Evolutionary conservation across 2,113 vertebrate species (phyloP).

Genomic region (Ramphastos sulfuratus): DNA sequence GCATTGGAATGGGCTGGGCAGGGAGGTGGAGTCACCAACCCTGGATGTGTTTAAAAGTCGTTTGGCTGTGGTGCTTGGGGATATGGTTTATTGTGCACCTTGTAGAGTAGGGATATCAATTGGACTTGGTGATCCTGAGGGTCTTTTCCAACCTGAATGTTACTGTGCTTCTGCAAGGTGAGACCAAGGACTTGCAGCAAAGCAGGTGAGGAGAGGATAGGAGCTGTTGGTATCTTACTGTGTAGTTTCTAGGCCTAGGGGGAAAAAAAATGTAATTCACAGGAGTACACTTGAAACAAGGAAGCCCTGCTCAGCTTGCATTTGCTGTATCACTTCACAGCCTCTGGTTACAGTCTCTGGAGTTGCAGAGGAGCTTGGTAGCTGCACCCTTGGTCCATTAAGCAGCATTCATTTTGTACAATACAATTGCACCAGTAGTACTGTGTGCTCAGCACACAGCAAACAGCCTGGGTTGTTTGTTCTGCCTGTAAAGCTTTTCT

Average conservation of each 20-base stretch:
- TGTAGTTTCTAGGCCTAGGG: background rate
- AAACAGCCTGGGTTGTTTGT: background rate
- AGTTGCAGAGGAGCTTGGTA: background rate
- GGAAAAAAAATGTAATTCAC: background rate
- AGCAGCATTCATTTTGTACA: background rate
- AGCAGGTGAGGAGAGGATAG: background rate
- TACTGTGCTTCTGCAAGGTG: background rate
- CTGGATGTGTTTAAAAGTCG: too few relatives aligned
- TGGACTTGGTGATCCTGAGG: too few relatives aligned
- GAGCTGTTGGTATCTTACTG: background rate
- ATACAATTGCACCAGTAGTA: background rate
- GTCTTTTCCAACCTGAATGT: too few relatives aligned
- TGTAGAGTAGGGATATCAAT: too few relatives aligned
- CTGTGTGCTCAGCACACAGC: background rate
- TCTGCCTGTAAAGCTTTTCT: background rate
- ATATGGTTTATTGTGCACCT: too few relatives aligned
- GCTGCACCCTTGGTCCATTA: background rate
- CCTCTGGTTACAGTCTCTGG: background rate
- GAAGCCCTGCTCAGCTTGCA: background rate
- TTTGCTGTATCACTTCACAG: conserved; percentile 18
- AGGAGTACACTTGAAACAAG: background rate
- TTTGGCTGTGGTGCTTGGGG: too few relatives aligned
- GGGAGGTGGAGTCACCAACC: too few relatives aligned
- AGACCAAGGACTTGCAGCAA: background rate
- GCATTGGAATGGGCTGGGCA: too few relatives aligned